Percentiles rank a stretch among this genome's conserved stretches.
Evolutionary conservation across 2,113 vertebrate genomes (phyloP).

Genomic region (Marmota monax): DNA sequence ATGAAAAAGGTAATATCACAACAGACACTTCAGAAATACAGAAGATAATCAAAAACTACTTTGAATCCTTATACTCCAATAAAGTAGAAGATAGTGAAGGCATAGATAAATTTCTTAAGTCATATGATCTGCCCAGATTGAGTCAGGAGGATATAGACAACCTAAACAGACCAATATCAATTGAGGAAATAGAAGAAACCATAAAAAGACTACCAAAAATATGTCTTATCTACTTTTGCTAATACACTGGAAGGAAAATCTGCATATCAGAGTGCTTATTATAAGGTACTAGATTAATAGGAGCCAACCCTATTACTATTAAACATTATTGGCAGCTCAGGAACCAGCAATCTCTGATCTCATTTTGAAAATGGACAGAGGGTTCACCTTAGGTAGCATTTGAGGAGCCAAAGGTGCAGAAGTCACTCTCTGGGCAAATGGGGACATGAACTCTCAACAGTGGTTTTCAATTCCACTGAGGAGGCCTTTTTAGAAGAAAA

Average conservation of each 20-base stretch:
- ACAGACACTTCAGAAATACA: too few relatives aligned
- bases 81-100: too few relatives aligned
- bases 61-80: too few relatives aligned
- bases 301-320: neutral
- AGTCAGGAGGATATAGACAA: too few relatives aligned
- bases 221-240: conserved; percentile 14
- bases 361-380: conserved; percentile 8
- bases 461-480: neutral
- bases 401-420: neutral
- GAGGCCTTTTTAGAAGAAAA: neutral
- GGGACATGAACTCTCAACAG: neutral
- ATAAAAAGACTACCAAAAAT: neutral
- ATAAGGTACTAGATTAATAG: neutral
- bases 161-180: too few relatives aligned
- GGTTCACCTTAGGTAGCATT: conserved; percentile 58
- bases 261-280: neutral
- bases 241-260: neutral
- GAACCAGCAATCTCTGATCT: conserved; percentile 16
- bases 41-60: too few relatives aligned
- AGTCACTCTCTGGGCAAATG: conserved; percentile 26
- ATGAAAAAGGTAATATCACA: too few relatives aligned
- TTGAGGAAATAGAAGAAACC: too few relatives aligned
- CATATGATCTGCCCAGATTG: too few relatives aligned
- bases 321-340: neutral
- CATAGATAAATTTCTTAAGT: too few relatives aligned